phyloP scores from a whole-genome alignment of 2,113 vertebrate species.

The Zapus hudsonius region DNA sequence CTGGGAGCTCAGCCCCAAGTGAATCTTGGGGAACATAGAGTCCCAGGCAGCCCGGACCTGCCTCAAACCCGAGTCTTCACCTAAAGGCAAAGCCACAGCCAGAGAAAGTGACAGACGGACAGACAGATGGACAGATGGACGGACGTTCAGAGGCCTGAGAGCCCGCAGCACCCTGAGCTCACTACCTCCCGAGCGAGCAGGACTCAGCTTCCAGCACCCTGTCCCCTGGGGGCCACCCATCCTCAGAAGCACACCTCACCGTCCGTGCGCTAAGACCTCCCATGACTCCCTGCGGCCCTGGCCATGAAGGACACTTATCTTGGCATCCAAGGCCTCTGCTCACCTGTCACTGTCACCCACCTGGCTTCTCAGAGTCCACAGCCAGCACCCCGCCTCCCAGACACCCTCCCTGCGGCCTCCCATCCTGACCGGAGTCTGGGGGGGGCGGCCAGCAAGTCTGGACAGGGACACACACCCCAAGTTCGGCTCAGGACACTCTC shows the following conservation, averaged over 20 bases:
- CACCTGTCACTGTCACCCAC: no score
- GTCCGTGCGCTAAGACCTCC: neutral
- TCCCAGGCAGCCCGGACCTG: neutral
- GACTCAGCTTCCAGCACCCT: neutral
- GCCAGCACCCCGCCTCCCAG: neutral
- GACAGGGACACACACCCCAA: constrained; percentile 1
- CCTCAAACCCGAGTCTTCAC: neutral
- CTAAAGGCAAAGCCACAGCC: neutral
- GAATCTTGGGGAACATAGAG: constrained; percentile 69
- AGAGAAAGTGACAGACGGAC: no score
- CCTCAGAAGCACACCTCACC: neutral
- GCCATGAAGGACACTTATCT: neutral
- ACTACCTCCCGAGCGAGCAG: neutral
- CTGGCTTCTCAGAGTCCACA: neutral
- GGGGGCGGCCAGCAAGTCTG: neutral
- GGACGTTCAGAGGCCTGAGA: no score
- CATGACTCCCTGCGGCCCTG: neutral
- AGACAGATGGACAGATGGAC: no score
- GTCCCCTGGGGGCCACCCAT: neutral
- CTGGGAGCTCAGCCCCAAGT: neutral
- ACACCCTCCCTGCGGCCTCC: no score
- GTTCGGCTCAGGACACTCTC: constrained; percentile 51
- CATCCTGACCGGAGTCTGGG: neutral
- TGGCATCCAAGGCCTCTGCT: neutral
- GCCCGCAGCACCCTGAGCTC: no score